Conservation (phyloP, 2,797 vertebrate species). For the Enteromius viviparus region DNA sequence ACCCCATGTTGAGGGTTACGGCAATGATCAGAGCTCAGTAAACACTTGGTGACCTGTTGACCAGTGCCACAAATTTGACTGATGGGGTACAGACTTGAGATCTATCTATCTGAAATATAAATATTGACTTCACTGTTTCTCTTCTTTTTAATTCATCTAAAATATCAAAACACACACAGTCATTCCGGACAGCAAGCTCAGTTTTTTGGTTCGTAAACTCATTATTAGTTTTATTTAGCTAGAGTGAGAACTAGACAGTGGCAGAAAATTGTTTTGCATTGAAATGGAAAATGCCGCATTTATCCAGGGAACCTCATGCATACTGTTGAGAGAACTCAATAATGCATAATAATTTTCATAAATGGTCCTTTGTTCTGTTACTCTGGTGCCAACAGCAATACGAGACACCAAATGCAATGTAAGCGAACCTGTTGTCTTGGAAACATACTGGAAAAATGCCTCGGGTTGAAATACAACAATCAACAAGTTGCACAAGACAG, state of each 20-base stretch:
- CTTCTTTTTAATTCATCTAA: neutral
- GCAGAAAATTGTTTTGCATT: neutral
- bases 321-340: neutral
- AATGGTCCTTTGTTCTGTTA: neutral
- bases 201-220: neutral
- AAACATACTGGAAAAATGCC: constrained; percentile 38
- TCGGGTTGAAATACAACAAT: neutral
- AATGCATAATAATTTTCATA: constrained; percentile 26
- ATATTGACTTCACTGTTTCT: neutral
- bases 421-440: constrained; percentile 43
- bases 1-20: constrained; percentile 55
- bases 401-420: constrained; percentile 32
- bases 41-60: constrained; percentile 48
- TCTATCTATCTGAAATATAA: neutral
- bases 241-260: neutral
- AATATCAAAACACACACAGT: neutral
- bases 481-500: neutral
- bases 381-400: constrained; percentile 8
- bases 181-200: neutral
- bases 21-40: constrained; percentile 12
- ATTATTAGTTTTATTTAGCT: neutral
- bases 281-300: neutral
- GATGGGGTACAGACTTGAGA: neutral
- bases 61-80: constrained; percentile 38
- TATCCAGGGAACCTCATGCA: neutral